Base-by-base conservation (phyloP, 1,140 invertebrate genomes). In the Daktulosphaira vitifoliae region DNA sequence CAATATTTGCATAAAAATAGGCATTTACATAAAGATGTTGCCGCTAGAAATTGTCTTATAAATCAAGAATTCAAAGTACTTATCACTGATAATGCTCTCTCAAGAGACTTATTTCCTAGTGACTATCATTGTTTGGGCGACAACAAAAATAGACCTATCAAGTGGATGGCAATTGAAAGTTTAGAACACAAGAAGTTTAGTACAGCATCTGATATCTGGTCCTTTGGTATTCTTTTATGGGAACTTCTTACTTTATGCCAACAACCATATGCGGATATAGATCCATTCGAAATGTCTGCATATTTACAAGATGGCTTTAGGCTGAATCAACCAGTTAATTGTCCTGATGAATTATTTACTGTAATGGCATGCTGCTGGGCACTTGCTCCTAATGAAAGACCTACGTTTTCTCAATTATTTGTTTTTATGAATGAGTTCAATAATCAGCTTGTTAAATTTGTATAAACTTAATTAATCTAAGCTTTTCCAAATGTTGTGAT, bases 81-180 rank as follows among this genome's bases (percentile, higher is more conserved):
- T 76, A 79, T 98, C 67, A 87, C 88, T 42, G 95, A 98, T 76
- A 89, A 86, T 70, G 89, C 91, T 23, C 74, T 98, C 51, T 85
- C 92, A 0, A 79, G 91, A 23, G 94, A 97, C 76, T 77, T 97
- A 42, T 98, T 96, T 75, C 92, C 94, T 6, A 84, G 86, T 68
- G 95, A 98, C 75, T 98, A 98, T 76, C 88, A 95, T 74, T 95
- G 92, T 75, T 78, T 96, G 37, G 92, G 89, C 1, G 92, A 96
- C 75, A 95, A 93, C 74, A 92, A 96, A 73, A 95, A 92, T 74
- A 80, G 92, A 62, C 92, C 95, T 0, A 83, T 98, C 65, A 95
- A 95, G 75, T 98, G 95, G 95, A 85, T 97, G 78, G 85, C 92
- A n/a, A 78, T 92, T 37, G 94, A 97, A 75, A 84, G 87, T 22